Base-by-base conservation (phyloP, 1,140 invertebrate genomes). In the Copidosoma floridanum region DNA sequence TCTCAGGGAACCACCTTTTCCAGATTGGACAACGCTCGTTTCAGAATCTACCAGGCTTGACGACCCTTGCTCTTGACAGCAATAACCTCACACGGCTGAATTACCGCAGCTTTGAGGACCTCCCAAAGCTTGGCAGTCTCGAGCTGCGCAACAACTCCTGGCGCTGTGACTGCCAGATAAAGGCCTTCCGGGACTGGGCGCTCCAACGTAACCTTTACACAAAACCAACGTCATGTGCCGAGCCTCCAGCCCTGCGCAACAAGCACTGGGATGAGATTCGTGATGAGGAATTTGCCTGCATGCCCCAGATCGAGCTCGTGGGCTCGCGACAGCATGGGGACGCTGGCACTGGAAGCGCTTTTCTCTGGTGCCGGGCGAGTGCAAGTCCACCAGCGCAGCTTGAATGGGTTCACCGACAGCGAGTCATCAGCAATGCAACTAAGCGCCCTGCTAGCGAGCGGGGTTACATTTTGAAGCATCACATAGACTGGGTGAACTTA, bases 151-250 rank as follows among this genome's bases (percentile, higher is more conserved):
- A 88, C 56, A 96, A 96, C 73, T 88, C 88, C 0, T 96, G 94
- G 94, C 85, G 87, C 40, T 96, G 94, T 70, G 91, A 95, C 73
- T 96, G 94, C 67, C 84, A 87, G 56, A 76, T 96, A 44, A 87
- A 90, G 66, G 82, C 82, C 7, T 91, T 96, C 62, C 83, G 90
- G 21, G 85, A 92, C 64, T 94, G 88, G 85, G 82, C 88, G 10
- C 84, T 91, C 1, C 81, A 83, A 27, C 82, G 82, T 32, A 88
- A 89, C n/a, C 74, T 92, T 0, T 89, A 91, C 59, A 87, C 87
- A 0, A 81, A 85, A 8, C 84, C 86, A 0, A 91, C 90, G 5
- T 80, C 81, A 3, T 94, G 92, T 71, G 75, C 75, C 11, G 83
- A 89, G 63, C 93, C 93, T 0, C 61, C 81, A 0, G 81, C 83